Conservation (phyloP, 2,888 invertebrate species). For the Drosophila greeni region DNA sequence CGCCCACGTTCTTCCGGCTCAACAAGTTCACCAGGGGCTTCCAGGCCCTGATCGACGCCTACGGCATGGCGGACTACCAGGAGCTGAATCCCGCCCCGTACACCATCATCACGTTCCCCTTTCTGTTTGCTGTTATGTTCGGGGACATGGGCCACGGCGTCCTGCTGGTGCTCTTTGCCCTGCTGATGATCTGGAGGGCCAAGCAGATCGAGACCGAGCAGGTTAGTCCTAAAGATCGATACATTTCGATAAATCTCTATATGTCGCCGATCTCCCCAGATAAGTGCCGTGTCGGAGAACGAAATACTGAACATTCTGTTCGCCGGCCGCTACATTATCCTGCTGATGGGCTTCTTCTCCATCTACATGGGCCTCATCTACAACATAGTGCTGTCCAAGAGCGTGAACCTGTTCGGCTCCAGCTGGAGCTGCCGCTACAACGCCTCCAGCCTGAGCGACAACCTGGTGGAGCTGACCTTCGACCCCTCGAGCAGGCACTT, state of each 20-base stretch:
- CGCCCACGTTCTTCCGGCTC: constrained; percentile 92
- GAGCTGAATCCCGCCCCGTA: constrained; percentile 95
- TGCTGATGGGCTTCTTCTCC: constrained; percentile 97
- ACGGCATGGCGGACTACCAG: constrained; percentile 94
- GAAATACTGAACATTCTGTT: constrained; percentile 98
- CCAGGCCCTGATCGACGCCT: constrained; percentile 89
- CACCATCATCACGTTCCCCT: constrained; percentile 95
- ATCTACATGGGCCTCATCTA: constrained; percentile 98
- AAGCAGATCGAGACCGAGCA: constrained; percentile 83
- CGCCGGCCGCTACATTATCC: constrained; percentile 96
- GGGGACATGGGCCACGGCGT: constrained; percentile 95
- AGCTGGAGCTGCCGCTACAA: constrained; percentile 85
- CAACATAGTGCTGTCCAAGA: constrained; percentile 96
- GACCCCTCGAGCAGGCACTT: constrained; percentile 80
- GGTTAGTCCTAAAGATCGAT: too few species aligned
- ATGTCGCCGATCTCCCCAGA: neutral
- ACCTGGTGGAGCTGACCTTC: constrained; percentile 80
- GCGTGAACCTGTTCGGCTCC: constrained; percentile 94
- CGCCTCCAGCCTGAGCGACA: constrained; percentile 77
- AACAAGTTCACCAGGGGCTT: constrained; percentile 95
- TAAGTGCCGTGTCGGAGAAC: constrained; percentile 80
- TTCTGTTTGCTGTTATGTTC: constrained; percentile 97
- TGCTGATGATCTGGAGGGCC: constrained; percentile 89
- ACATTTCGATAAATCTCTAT: too few species aligned
- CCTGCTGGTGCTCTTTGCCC: constrained; percentile 88